A percentile compares a stretch with the other conserved stretches of the same genome.
Conservation (phyloP, 2,888 invertebrate genomes). For the Synergus laeviventris region DNA sequence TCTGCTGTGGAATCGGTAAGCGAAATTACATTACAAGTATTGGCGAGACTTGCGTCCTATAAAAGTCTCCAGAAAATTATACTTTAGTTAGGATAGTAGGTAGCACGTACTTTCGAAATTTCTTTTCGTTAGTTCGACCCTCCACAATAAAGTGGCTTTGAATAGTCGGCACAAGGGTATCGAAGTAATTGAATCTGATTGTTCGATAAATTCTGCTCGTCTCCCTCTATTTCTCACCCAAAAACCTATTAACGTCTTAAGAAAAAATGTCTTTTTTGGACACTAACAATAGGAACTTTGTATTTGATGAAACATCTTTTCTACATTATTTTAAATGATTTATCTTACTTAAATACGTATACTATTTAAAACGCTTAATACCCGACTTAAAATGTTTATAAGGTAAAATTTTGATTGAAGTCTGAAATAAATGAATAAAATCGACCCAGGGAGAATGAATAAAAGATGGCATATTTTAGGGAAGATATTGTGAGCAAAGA, state of each 20-base stretch:
- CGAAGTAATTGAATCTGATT: conserved; percentile 22
- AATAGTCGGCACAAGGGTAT: not conserved
- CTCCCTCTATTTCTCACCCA: not conserved
- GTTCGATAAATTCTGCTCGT: conserved; percentile 10
- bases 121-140: conserved; percentile 53
- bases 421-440: not conserved
- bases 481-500: not conserved
- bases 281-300: too few relatives aligned
- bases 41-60: conserved; percentile 45
- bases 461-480: not conserved
- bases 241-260: not conserved
- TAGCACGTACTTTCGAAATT: conserved; percentile 53
- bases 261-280: not conserved
- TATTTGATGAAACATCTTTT: too few relatives aligned
- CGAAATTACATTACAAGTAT: conserved; percentile 67
- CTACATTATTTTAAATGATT: too few relatives aligned
- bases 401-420: not conserved
- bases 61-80: conserved; percentile 54
- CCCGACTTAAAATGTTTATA: too few relatives aligned
- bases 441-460: not conserved
- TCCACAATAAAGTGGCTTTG: conserved; percentile 48
- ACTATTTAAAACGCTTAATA: too few relatives aligned
- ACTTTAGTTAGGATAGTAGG: conserved; percentile 50
- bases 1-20: conserved; percentile 62
- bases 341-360: too few relatives aligned